These are phyloP conservation scores for Nasonia longicornis DNA, from an alignment of 1,140 invertebrate genomes.

Conservation along the genomic window DNA sequence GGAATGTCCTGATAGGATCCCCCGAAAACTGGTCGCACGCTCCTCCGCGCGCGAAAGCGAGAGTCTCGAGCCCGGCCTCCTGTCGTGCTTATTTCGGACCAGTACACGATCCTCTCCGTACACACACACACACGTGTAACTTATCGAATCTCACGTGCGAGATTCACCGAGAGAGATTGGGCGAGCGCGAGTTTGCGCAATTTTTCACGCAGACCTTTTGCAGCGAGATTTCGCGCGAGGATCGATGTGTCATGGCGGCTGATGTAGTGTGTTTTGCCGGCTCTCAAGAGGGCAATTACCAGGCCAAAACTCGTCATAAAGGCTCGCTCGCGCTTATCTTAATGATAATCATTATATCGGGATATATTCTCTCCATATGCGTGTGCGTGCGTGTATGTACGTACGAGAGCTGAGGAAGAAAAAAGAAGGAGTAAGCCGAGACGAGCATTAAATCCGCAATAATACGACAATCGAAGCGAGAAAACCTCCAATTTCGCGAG, in stretches of 20 bases:
- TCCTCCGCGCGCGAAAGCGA: conserved; percentile 25
- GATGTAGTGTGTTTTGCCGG: background rate
- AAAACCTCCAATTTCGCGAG: conserved; percentile 47
- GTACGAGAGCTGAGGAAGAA: background rate
- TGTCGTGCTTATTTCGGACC: background rate
- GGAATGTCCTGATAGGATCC: conserved; percentile 55
- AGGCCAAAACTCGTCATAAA: conserved; percentile 34
- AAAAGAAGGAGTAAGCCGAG: background rate
- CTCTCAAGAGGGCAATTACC: conserved; percentile 34
- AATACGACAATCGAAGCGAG: conserved; percentile 55
- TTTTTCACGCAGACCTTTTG: conserved; percentile 16
- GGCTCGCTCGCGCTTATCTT: conserved; percentile 33
- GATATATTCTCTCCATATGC: conserved; percentile 9
- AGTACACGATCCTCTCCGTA: background rate
- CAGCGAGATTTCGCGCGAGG: background rate
- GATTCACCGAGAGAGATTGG: conserved; percentile 16
- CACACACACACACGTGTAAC: background rate
- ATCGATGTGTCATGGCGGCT: background rate
- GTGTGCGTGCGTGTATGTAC: conserved; percentile 44
- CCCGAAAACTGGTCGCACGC: conserved; percentile 55
- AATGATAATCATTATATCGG: conserved; percentile 40
- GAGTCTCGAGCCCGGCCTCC: background rate
- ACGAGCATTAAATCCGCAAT: conserved; percentile 57
- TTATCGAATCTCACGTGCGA: background rate
- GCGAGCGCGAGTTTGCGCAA: conserved; percentile 25